Conservation (phyloP, 2,113 vertebrate species). For the Hippocampus abdominalis region DNA sequence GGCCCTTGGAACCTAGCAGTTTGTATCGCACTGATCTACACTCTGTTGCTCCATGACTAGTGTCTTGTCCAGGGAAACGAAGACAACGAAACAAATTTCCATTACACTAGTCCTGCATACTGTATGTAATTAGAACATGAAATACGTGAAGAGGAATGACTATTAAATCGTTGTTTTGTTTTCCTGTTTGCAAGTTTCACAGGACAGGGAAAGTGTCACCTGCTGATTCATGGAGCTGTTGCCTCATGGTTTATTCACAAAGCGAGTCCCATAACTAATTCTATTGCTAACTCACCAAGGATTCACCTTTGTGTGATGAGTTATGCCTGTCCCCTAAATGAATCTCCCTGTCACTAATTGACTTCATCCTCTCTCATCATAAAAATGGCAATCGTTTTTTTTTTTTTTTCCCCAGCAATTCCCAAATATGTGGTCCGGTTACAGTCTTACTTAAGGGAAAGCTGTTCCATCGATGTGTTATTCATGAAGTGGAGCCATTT, state of each 20-base stretch:
- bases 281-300: slow-evolving; percentile 18
- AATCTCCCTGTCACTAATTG: slow-evolving; percentile 11
- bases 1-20: too few species aligned
- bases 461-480: slow-evolving; percentile 16
- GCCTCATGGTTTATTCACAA: slow-evolving; percentile 46
- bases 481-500: slow-evolving; percentile 9
- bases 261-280: slow-evolving; percentile 15
- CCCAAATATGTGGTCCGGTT: neutral
- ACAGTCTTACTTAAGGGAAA: neutral
- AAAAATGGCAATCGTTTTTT: neutral
- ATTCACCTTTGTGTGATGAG: slow-evolving; percentile 7
- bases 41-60: too few species aligned
- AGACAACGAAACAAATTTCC: too few species aligned
- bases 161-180: too few species aligned
- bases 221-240: slow-evolving; percentile 30
- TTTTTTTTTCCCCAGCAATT: slow-evolving; percentile 3
- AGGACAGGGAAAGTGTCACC: neutral
- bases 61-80: too few species aligned
- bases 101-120: neutral
- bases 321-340: neutral
- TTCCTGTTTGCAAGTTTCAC: neutral
- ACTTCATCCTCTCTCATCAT: slow-evolving; percentile 17
- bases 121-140: slow-evolving; percentile 3
- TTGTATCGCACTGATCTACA: too few species aligned
- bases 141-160: neutral